Percentiles rank a stretch among this genome's conserved stretches.
Evolutionary conservation across 1,140 invertebrate genomes (phyloP).

Genomic region (Oppia nitens): DNA sequence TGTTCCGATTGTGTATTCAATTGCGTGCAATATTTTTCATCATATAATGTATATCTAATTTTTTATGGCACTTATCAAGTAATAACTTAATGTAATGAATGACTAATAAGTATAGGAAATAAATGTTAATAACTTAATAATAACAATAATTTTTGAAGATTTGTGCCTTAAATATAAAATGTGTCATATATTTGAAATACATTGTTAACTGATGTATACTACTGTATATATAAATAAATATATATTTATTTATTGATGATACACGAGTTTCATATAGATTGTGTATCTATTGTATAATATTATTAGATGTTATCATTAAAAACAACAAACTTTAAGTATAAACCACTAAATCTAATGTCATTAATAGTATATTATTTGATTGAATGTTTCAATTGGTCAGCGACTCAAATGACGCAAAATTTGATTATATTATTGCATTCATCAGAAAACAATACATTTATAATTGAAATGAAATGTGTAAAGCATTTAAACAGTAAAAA

Average conservation of each 20-base stretch:
- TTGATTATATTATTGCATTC: neutral
- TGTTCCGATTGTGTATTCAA: neutral
- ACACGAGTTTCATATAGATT: neutral
- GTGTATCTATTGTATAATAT: no score
- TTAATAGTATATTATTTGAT: neutral
- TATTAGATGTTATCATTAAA: no score
- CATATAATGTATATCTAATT: neutral
- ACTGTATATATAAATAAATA: neutral
- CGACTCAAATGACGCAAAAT: neutral
- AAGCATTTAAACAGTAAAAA: no score
- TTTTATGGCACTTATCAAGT: neutral
- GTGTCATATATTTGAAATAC: no score
- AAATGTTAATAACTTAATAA: neutral
- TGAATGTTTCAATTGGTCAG: neutral
- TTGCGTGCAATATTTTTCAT: neutral
- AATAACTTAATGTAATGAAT: neutral
- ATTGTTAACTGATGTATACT: neutral
- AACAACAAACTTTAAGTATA: no score
- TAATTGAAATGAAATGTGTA: no score
- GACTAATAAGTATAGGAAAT: no score
- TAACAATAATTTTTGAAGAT: no score
- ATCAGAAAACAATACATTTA: neutral
- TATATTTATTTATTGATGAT: neutral
- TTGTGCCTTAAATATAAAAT: no score
- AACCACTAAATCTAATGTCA: no score